Percentiles rank a stretch among this genome's conserved stretches.
phyloP scores from a whole-genome alignment of 2,888 invertebrate species.

The Slavum lentiscoides region DNA sequence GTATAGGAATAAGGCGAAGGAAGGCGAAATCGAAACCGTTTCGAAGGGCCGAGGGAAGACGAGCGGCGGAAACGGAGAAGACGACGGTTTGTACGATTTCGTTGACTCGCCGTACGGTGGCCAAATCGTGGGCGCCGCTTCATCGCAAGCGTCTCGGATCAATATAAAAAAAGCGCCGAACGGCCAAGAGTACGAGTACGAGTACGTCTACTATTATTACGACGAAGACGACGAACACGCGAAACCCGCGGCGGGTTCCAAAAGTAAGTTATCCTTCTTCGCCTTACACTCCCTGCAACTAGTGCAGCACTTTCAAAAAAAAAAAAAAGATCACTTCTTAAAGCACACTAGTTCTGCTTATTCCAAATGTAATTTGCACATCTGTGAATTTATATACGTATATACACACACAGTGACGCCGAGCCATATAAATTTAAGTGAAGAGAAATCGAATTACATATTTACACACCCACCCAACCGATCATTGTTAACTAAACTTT shows the following conservation, averaged over 20 bases:
- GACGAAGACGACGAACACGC: conserved; percentile 76
- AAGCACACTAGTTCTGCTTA: too few species aligned
- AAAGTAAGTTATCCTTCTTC: conserved; percentile 4
- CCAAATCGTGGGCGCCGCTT: conserved; percentile 57
- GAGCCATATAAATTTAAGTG: too few species aligned
- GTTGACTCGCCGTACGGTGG: conserved; percentile 58
- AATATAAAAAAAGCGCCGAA: conserved; percentile 87
- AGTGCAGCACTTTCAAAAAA: too few species aligned
- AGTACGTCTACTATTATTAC: conserved; percentile 88
- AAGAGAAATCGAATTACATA: too few species aligned
- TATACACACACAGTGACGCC: too few species aligned
- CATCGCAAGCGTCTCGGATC: conserved; percentile 68
- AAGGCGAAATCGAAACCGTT: background rate
- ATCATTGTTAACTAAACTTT: too few species aligned
- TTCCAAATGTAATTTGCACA: too few species aligned
- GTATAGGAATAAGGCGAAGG: background rate
- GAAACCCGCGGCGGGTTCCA: conserved; percentile 45
- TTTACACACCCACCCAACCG: too few species aligned
- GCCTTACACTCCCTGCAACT: too few species aligned
- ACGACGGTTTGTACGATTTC: conserved; percentile 57
- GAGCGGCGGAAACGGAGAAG: conserved; percentile 52
- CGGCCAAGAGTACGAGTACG: conserved; percentile 88
- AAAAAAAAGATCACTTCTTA: too few species aligned
- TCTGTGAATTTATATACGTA: too few species aligned
- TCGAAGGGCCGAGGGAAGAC: conserved; percentile 28